Base-by-base conservation (phyloP, 2,888 invertebrate species). In the Rhogogaster chlorosoma region DNA sequence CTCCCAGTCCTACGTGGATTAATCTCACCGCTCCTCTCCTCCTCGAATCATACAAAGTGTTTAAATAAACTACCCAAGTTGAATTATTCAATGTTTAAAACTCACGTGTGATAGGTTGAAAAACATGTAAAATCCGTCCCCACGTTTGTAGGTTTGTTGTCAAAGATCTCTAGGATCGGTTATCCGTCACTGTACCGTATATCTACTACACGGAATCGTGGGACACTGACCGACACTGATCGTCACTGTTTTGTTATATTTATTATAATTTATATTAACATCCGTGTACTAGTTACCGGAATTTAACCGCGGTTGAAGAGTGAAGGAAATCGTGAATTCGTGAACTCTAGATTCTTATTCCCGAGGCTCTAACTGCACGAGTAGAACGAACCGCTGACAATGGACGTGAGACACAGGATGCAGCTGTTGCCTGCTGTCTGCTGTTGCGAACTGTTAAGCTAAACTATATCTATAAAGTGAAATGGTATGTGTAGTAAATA, bases 401-500 rank as follows among this genome's bases (percentile, higher is more conserved):
- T 32, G 45, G 29, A 77, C 53, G n/a, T 42, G 49, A 45, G 80
- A 61, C 61, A 57, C 80, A 80, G 80, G 80, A 80, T 57, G 80
- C 80, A 80, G 80, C 80, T 80, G 61, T 80, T 36, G 71, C 61
- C 57, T 80, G 49, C 53, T 15, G 45, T 49, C 7, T 61, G 49
- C 6, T 45, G 26, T 18, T 77, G 32, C 22, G 38, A 22, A 26
- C 61, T 80, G 38, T 45, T 61, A 80, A 57, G 61, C 80, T 80
- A 26, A 61, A 36, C 80, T 80, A 61, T 61, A 61, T n/a, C 22
- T 36, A 57, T 26, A 49, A 61, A 61, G 38, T 15, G 36, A 80
- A 38, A 49, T 49, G 49, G 49, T 77, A 45, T 80, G 49, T 77
- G 29, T 80, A 80, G 80, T 80, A 80, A 80, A 80, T 61, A 61